These are phyloP conservation scores for Hystrix brachyura DNA, from an alignment of 2,113 vertebrate species.

Conservation along the genomic window DNA sequence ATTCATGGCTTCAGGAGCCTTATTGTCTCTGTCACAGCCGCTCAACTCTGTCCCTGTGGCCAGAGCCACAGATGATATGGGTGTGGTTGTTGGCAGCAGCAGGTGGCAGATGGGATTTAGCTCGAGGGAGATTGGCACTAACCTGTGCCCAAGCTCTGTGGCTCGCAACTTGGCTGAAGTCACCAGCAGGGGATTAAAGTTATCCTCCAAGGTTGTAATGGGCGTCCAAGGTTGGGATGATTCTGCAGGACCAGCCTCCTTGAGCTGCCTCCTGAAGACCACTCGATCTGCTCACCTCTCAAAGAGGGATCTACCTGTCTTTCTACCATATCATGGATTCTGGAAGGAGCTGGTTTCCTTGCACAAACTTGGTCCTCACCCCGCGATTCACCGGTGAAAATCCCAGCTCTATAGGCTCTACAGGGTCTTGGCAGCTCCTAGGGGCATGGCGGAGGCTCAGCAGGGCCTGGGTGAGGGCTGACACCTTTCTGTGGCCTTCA, in stretches of 20 bases:
- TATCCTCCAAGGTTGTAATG: too few species aligned
- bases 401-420: not conserved
- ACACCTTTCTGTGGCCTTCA: rapidly evolving
- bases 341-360: not conserved
- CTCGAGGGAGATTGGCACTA: rapidly evolving
- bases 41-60: not conserved
- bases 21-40: not conserved
- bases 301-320: not conserved
- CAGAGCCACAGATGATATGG: rapidly evolving
- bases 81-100: not conserved
- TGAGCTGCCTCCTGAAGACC: not conserved
- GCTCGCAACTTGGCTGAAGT: not conserved
- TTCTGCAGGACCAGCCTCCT: not conserved
- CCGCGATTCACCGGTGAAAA: not conserved
- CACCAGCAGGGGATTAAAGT: not conserved
- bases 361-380: not conserved
- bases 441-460: too few species aligned
- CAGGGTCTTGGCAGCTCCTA: not conserved
- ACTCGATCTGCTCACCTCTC: rapidly evolving
- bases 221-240: not conserved
- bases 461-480: not conserved
- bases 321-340: not conserved
- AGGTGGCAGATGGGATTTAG: not conserved
- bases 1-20: not conserved
- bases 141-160: not conserved